A percentile compares a stretch with the other conserved stretches of the same genome.
These are phyloP conservation scores for Paracanthobrama guichenoti DNA, from an alignment of 2,113 vertebrate genomes.

Conservation along the genomic window DNA sequence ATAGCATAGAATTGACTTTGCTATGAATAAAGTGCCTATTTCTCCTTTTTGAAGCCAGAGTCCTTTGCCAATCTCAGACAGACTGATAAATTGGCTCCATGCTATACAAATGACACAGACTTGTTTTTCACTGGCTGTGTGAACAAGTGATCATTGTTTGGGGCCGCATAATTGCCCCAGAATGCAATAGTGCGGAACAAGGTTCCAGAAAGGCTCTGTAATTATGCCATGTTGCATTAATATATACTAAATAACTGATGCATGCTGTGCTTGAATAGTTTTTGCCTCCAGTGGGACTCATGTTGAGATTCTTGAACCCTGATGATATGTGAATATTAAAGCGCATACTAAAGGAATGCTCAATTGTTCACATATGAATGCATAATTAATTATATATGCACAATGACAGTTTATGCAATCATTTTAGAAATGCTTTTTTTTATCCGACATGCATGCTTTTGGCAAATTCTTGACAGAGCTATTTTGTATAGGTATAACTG, in stretches of 20 bases:
- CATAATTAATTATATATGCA: conserved; percentile 6
- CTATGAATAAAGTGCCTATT: not conserved
- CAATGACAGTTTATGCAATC: not conserved
- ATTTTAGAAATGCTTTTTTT: not conserved
- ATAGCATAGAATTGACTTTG: not conserved
- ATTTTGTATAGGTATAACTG: not conserved
- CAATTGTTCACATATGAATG: not conserved
- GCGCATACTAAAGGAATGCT: not conserved
- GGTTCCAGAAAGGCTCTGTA: conserved; percentile 24
- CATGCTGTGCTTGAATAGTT: conserved; percentile 23
- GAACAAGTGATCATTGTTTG: conserved; percentile 57
- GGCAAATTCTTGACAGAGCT: not conserved
- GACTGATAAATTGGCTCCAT: conserved; percentile 36
- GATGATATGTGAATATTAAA: conserved; percentile 9
- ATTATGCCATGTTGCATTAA: conserved; percentile 28
- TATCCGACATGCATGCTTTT: not conserved
- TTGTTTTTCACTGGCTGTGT: conserved; percentile 37
- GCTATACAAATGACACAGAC: conserved; percentile 21
- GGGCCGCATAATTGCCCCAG: conserved; percentile 42
- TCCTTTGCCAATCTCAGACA: conserved; percentile 31
- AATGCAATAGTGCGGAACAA: conserved; percentile 45
- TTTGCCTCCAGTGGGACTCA: conserved; percentile 1
- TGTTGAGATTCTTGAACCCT: not conserved
- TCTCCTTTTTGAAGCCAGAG: conserved; percentile 5
- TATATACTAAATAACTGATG: conserved; percentile 38